Conservation (phyloP, 2,113 vertebrate genomes). For the Campylomormyrus tamandua region DNA sequence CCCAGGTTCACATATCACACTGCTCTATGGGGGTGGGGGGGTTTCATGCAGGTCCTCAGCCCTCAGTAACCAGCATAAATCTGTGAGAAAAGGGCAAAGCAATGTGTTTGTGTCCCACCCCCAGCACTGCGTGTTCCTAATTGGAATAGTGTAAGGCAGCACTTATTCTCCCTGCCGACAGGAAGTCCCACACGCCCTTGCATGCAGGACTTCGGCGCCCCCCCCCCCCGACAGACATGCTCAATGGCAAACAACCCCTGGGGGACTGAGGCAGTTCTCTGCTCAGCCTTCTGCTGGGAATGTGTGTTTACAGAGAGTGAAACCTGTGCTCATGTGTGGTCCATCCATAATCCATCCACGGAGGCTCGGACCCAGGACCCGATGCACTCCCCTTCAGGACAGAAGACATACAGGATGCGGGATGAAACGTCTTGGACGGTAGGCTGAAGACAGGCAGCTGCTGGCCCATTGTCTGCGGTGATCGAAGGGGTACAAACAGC, state of each 20-base stretch:
- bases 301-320: background rate
- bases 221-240: background rate
- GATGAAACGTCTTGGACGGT: no score
- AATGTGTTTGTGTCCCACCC: background rate
- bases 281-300: background rate
- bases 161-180: background rate
- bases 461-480: background rate
- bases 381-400: background rate
- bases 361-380: background rate
- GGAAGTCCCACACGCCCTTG: background rate
- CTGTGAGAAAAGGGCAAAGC: background rate
- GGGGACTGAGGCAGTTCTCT: background rate
- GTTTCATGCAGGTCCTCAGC: background rate
- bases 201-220: background rate
- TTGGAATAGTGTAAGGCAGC: background rate
- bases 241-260: background rate
- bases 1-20: background rate
- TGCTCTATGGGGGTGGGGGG: background rate
- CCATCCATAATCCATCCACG: background rate
- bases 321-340: background rate
- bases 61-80: background rate
- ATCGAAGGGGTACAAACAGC: background rate
- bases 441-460: background rate
- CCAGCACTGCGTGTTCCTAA: background rate
- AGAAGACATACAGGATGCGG: background rate